Conservation (phyloP, 2,888 invertebrate species). For the Aleiodes testaceus region DNA sequence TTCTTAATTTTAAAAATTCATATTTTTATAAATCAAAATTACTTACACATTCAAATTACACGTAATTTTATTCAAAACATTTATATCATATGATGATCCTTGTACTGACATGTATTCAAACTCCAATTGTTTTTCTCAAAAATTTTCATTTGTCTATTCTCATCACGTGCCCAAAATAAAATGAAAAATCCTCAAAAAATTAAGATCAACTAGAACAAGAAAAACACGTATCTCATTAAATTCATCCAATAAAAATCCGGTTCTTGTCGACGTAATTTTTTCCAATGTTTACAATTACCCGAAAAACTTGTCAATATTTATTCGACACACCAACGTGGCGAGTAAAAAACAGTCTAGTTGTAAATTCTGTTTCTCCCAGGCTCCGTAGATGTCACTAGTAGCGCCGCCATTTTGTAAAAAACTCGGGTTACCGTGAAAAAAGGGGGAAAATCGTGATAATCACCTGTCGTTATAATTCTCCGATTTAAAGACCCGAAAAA, state of each 20-base stretch:
- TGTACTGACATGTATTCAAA: constrained; percentile 31
- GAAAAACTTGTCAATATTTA: constrained; percentile 18
- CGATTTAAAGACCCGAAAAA: constrained; percentile 2
- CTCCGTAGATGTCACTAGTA: not conserved
- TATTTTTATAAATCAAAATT: not conserved
- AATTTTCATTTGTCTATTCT: constrained; percentile 42
- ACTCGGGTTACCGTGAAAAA: not conserved
- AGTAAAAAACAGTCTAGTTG: not conserved
- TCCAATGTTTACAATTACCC: constrained; percentile 34
- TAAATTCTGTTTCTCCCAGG: not conserved
- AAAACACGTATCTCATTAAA: constrained; percentile 8
- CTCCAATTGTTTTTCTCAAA: constrained; percentile 40
- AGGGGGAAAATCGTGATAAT: not conserved
- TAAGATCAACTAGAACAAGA: no score
- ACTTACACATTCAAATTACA: constrained; percentile 39
- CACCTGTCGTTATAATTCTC: not conserved
- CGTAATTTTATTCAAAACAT: constrained; percentile 37
- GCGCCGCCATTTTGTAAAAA: not conserved
- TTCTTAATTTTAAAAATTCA: not conserved
- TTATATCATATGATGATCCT: constrained; percentile 12
- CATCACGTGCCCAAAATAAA: constrained; percentile 2
- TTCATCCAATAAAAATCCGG: constrained; percentile 11
- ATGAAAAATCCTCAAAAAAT: constrained; percentile 7
- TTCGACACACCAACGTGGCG: constrained; percentile 1
- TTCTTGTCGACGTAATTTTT: not conserved